These are phyloP conservation scores for Cinclus cinclus DNA, from an alignment of 2,113 vertebrate genomes.

Conservation along the genomic window DNA sequence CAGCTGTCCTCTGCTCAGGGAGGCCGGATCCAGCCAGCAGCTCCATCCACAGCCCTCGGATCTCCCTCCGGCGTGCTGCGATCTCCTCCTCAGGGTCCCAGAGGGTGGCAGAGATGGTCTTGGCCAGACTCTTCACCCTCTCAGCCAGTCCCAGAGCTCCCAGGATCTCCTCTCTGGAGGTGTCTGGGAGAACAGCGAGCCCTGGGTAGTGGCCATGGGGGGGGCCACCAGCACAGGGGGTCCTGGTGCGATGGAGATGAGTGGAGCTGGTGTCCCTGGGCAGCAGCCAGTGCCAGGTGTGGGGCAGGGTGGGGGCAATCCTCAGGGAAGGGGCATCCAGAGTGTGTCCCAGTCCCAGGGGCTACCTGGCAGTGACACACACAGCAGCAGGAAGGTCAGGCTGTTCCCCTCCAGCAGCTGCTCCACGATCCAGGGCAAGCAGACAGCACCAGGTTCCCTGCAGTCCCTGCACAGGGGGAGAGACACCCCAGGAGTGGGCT, in stretches of 20 bases:
- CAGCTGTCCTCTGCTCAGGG: not conserved
- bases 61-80: conserved; percentile 1
- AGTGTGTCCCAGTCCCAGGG: not conserved
- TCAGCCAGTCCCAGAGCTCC: conserved; percentile 61
- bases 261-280: accelerated
- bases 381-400: conserved; percentile 66
- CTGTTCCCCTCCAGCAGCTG: conserved; percentile 69
- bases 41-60: conserved; percentile 57
- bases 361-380: conserved; percentile 68
- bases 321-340: not conserved
- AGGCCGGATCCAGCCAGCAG: conserved; percentile 60
- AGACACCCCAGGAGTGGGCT: not conserved
- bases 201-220: not conserved
- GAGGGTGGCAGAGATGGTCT: conserved; percentile 40
- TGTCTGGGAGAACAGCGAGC: not conserved
- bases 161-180: conserved; percentile 38
- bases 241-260: accelerated
- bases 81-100: conserved; percentile 74
- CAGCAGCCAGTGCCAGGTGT: not conserved
- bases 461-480: conserved; percentile 49
- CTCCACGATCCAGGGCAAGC: conserved; percentile 62
- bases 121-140: conserved; percentile 55
- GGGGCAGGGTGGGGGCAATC: not conserved
- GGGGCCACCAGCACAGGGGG: not conserved
- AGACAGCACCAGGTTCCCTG: not conserved